These are phyloP conservation scores for Leistus spinibarbis DNA, from an alignment of 2,888 invertebrate genomes.

Conservation along the genomic window DNA sequence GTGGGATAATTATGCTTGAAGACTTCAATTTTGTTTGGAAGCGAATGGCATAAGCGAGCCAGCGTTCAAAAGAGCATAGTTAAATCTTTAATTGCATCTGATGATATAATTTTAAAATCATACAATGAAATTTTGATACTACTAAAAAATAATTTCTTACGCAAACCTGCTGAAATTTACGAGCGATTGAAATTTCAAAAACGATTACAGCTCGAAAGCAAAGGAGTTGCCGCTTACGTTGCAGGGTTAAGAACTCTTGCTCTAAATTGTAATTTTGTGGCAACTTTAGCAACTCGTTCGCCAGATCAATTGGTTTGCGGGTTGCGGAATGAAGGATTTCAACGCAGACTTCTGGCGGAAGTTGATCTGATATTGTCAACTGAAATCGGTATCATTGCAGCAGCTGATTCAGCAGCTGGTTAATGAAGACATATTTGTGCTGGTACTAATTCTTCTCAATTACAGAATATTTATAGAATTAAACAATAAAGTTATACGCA, in stretches of 20 bases:
- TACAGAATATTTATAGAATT: not conserved
- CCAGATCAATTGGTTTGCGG: not conserved
- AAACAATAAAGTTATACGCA: not conserved
- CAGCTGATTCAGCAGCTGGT: not conserved
- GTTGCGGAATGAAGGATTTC: not conserved
- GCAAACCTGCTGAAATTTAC: not conserved
- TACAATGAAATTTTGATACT: not conserved
- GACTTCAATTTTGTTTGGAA: not conserved
- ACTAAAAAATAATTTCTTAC: not conserved
- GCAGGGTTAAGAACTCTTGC: no score
- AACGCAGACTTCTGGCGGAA: not conserved
- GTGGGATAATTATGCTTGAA: not conserved
- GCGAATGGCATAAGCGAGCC: not conserved
- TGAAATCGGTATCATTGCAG: not conserved
- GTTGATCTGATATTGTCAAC: not conserved
- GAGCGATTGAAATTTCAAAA: not conserved
- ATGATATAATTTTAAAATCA: not conserved
- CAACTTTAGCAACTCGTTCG: not conserved
- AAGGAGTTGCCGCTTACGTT: not conserved
- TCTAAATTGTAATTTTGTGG: no score
- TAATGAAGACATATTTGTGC: not conserved
- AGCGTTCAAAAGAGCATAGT: not conserved
- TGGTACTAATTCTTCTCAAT: not conserved
- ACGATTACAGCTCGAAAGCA: not conserved
- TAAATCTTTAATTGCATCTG: not conserved